These are phyloP conservation scores for Uloborus plumipes DNA, from an alignment of 2,888 invertebrate species.

Conservation along the genomic window DNA sequence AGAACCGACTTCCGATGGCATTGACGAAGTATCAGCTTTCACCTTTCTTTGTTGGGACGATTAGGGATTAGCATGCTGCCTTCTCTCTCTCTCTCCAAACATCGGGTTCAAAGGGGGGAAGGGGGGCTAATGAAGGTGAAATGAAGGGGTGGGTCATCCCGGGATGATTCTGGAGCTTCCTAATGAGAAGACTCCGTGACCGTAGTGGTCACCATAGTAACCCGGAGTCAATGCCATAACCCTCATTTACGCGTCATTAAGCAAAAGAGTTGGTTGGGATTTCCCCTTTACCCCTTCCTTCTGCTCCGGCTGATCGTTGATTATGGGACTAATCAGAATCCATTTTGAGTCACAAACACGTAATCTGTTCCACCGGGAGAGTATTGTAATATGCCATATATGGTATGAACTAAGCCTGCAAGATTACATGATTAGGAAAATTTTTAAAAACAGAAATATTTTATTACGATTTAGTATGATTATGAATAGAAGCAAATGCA, in stretches of 20 bases:
- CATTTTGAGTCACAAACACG: too few relatives aligned
- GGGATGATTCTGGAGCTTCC: conserved; percentile 23
- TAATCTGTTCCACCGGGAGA: not conserved
- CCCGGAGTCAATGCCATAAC: conserved; percentile 11
- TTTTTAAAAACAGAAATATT: too few relatives aligned
- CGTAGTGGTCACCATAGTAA: conserved; percentile 46
- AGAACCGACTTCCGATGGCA: too few relatives aligned
- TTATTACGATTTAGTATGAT: too few relatives aligned
- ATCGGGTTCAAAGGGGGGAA: conserved; percentile 6
- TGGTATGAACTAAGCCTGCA: not conserved
- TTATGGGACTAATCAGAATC: conserved; percentile 33
- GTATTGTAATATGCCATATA: not conserved
- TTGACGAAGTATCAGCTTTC: too few relatives aligned
- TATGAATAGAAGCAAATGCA: too few relatives aligned
- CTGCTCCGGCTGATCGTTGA: conserved; percentile 36
- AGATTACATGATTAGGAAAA: too few relatives aligned
- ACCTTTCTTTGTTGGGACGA: not conserved
- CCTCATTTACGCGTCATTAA: conserved; percentile 32
- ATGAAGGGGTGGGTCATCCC: not conserved
- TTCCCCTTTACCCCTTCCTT: not conserved
- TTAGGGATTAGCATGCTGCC: conserved; percentile 15
- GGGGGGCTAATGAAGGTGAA: not conserved
- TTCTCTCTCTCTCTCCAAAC: not conserved
- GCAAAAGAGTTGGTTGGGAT: conserved; percentile 27
- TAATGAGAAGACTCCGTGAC: conserved; percentile 29